Base-by-base conservation (phyloP, 1,140 invertebrate species). In the Belonocnema kinseyi region DNA sequence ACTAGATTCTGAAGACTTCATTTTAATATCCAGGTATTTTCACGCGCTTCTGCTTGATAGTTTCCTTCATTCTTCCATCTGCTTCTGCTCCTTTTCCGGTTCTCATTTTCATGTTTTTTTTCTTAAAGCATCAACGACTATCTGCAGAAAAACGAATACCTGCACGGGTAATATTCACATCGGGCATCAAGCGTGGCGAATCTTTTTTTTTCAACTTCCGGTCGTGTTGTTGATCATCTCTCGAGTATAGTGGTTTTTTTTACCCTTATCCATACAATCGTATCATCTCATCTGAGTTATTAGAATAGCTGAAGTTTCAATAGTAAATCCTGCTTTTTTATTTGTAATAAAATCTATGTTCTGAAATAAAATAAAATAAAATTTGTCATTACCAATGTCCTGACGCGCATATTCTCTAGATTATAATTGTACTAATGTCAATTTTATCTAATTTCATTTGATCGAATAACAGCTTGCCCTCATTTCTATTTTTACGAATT, bases 121-220 rank as follows among this genome's bases (percentile, higher is more conserved):
- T 53, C 74, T 71, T 21, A 14, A 33, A 19, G 16, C 17, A 13
- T 61, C 53, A 50, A 66, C 58, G 51, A 56, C 46, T 50, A 77
- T 72, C 13, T 66, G 40, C 71, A 77, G 76, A 72, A 77, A 50
- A 52, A 54, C 19, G 50, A 73, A 77, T 77, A 21, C 17, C 54
- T 46, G 33, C 21, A 40, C 21, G 14, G 19, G 26, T 50, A 19
- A 46, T 46, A 50, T 50, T 40, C 46, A 21, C 46, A 52, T 71
- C 53, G 19, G 58, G 66, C 75, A 76, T 70, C 72, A 33, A 66
- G 71, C 54, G 76, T 73, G 71, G 50, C 76, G 66, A 77, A 73
- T 77, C 33, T 73, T 70, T 77, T 74, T 66, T 33, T 66, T 75
- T 54, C 50, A 72, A n/a, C 26, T 33, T 50, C 40, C 50, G 21